Conservation (phyloP, 2,888 invertebrate genomes). For the Bibio marci region DNA sequence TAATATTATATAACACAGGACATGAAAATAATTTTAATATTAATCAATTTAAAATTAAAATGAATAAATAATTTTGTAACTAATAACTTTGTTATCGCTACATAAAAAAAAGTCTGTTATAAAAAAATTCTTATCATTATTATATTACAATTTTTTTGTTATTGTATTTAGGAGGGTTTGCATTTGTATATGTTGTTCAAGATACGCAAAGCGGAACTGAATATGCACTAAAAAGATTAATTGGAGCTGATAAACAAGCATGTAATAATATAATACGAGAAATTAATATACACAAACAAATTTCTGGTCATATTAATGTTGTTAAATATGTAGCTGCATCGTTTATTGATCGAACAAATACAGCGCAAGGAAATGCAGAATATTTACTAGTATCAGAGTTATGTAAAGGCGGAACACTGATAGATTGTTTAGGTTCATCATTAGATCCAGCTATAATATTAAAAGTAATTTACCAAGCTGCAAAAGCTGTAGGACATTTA, state of each 20-base stretch:
- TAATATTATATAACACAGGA: no score
- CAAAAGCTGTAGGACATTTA: constrained; percentile 83
- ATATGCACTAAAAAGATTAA: constrained; percentile 80
- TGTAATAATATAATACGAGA: constrained; percentile 65
- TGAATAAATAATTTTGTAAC: no score
- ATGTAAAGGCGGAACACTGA: constrained; percentile 48
- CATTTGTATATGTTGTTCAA: constrained; percentile 88
- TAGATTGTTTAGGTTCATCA: constrained; percentile 21
- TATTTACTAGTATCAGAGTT: constrained; percentile 85
- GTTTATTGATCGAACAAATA: constrained; percentile 61
- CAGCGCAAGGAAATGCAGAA: constrained; percentile 69
- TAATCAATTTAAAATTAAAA: no score
- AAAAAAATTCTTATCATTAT: no score
- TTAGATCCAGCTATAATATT: constrained; percentile 42
- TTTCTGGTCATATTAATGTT: constrained; percentile 83
- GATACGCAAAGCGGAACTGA: constrained; percentile 71
- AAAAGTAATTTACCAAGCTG: constrained; percentile 80
- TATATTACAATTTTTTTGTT: no score
- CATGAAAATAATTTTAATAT: no score
- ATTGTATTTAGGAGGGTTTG: constrained; percentile 92
- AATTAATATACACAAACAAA: constrained; percentile 67
- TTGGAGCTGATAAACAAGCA: constrained; percentile 67
- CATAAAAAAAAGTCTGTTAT: no score
- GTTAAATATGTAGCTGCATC: constrained; percentile 77
- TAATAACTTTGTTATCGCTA: no score